Base-by-base conservation (phyloP, 2,888 invertebrate genomes). In the Stomorhina lunata region DNA sequence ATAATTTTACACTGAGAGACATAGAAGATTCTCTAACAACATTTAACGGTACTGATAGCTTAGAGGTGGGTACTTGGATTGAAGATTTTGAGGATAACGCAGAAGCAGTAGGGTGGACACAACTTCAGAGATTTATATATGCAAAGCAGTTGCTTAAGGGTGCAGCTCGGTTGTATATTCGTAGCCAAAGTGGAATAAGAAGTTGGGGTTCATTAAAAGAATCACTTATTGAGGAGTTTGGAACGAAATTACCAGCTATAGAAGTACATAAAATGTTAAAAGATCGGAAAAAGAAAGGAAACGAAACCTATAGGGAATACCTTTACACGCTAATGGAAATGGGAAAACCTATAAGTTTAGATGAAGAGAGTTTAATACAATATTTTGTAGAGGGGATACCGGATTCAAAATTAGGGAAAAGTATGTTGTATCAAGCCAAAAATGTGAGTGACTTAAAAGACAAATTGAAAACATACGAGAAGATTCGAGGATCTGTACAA, bases 201-300 rank as follows among this genome's bases (percentile, higher is more conserved):
- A 61, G 45, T 32, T 81, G 72, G 57, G n/a, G n/a, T n/a, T 43
- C 27, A 3, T 45, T 80, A n/a, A 83, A 53, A 27, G 12, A 27
- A 1, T 1, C 27, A 29, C 12, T 53, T n/a, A 53, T 25, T 4
- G 53, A 81, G 1, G 80, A 81, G 27, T 79, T 72, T 57, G 72
- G 72, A 5, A 12, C 5, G 1, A 34, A 12, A 10, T 5, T 71
- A 20, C 37, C 78, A 10, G 15, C 71, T 4, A 32, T 65, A 1
- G 78, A 71, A 17, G 22, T 79, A 4, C 78, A 79, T 45, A 20
- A 37, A 5, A 27, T 29, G 45, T 17, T 63, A 7, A 43, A 25
- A 4, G 10, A 22, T 15, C 43, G 63, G 12, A 63, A 15, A 12
- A 63, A 63, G 17, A 63, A 17, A 9, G 4, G 12, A 4, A 29